Evolutionary conservation across 1,140 invertebrate species (phyloP).

Genomic region (Brachionus calyciflorus): DNA sequence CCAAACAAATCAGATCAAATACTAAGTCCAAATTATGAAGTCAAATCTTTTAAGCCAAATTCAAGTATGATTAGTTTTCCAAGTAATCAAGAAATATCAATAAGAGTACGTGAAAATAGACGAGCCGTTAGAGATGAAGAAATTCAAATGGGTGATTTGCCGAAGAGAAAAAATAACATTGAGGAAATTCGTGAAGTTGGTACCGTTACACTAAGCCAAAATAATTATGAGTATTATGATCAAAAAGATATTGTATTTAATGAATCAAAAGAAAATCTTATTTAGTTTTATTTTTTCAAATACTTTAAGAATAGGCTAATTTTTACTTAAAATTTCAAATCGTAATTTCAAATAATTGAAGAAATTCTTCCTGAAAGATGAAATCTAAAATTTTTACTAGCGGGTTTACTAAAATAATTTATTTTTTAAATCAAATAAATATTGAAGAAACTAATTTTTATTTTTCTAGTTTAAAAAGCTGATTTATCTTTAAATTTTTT

Average conservation of each 20-base stretch:
- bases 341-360: too few relatives aligned
- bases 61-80: neutral
- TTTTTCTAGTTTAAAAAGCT: too few relatives aligned
- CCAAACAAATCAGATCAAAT: neutral
- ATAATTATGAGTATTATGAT: conserved; percentile 27
- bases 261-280: conserved; percentile 7
- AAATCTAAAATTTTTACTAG: too few relatives aligned
- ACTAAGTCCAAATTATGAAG: neutral
- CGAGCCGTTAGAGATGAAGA: neutral
- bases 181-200: conserved; percentile 7
- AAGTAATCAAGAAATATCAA: neutral
- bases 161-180: neutral
- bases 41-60: conserved; percentile 10
- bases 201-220: neutral
- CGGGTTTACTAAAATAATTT: too few relatives aligned
- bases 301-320: too few relatives aligned
- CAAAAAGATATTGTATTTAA: neutral
- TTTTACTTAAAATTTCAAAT: too few relatives aligned
- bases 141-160: neutral
- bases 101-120: neutral
- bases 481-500: too few relatives aligned
- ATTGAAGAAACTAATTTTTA: too few relatives aligned
- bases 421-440: too few relatives aligned
- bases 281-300: too few relatives aligned
- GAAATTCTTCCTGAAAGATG: too few relatives aligned